Percentiles rank a stretch among this genome's conserved stretches.
Conservation (phyloP, 2,797 vertebrate genomes). For the Anguilla pacifica region DNA sequence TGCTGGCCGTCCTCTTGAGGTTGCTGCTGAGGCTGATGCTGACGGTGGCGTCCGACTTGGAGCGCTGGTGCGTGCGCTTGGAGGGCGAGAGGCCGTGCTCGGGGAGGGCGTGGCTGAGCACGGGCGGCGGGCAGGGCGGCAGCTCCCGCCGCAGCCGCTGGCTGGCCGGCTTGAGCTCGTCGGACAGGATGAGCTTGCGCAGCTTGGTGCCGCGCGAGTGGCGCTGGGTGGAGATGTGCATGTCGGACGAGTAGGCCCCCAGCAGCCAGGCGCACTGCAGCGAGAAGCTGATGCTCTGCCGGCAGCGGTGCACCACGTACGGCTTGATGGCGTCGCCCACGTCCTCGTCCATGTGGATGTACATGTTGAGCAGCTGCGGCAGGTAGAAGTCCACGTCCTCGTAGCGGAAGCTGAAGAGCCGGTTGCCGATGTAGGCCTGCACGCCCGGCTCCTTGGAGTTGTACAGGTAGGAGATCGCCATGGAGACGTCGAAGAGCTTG, state of each 20-base stretch:
- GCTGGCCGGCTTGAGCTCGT: slow-evolving; percentile 87
- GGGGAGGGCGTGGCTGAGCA: slow-evolving; percentile 51
- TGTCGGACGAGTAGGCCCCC: slow-evolving; percentile 93
- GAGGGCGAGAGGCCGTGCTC: slow-evolving; percentile 86
- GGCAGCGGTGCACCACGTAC: slow-evolving; percentile 93
- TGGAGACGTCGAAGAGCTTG: slow-evolving; percentile 95
- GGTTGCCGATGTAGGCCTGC: slow-evolving; percentile 95
- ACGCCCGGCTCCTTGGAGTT: slow-evolving; percentile 96
- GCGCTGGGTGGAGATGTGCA: slow-evolving; percentile 97
- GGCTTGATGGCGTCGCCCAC: slow-evolving; percentile 97
- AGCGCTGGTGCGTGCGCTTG: slow-evolving; percentile 95
- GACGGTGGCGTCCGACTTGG: slow-evolving; percentile 92
- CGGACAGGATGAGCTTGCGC: slow-evolving; percentile 90
- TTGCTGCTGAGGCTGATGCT: slow-evolving; percentile 92
- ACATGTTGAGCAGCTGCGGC: slow-evolving; percentile 97
- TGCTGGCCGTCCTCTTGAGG: slow-evolving; percentile 93
- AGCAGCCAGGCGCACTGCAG: slow-evolving; percentile 91
- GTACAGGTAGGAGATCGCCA: slow-evolving; percentile 97
- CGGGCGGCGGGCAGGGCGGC: slow-evolving; percentile 64
- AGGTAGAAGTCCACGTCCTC: slow-evolving; percentile 95
- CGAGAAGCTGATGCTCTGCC: slow-evolving; percentile 92
- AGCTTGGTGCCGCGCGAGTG: slow-evolving; percentile 94
- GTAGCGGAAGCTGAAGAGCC: slow-evolving; percentile 89
- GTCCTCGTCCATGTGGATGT: slow-evolving; percentile 97
- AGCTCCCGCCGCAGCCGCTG: slow-evolving; percentile 73